phyloP scores from a whole-genome alignment of 2,888 invertebrate species.

The Yponomeuta evonymella region DNA sequence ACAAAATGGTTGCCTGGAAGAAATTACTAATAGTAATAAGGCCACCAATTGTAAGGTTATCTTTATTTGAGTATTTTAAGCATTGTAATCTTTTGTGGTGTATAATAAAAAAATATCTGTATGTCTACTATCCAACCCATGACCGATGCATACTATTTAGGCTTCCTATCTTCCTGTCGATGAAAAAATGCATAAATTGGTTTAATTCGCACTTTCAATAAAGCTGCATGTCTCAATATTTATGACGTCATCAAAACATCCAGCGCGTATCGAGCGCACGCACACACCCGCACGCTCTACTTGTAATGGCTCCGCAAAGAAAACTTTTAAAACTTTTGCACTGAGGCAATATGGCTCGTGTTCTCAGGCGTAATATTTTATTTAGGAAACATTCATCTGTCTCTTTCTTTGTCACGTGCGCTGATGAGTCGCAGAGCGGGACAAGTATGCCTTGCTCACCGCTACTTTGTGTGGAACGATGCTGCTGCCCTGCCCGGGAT shows the following conservation, averaged over 20 bases:
- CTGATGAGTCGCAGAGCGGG: conserved; percentile 37
- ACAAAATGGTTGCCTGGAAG: too few relatives aligned
- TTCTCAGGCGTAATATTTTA: conserved; percentile 75
- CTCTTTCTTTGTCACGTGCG: conserved; percentile 44
- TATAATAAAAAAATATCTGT: too few relatives aligned
- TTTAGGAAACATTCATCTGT: conserved; percentile 65
- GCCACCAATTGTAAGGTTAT: too few relatives aligned
- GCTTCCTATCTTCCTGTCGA: too few relatives aligned
- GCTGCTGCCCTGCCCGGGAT: conserved; percentile 71
- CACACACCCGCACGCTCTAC: conserved; percentile 54
- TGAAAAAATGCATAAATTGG: too few relatives aligned
- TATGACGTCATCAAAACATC: conserved; percentile 13
- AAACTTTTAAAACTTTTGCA: conserved; percentile 77
- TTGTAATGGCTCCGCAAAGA: conserved; percentile 77
- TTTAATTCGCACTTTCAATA: too few relatives aligned
- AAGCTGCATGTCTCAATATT: too few relatives aligned
- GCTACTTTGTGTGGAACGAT: conserved; percentile 37
- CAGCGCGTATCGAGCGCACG: conserved; percentile 62
- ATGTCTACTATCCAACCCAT: background rate
- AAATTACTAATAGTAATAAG: too few relatives aligned
- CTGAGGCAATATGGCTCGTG: conserved; percentile 77
- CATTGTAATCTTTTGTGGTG: too few relatives aligned
- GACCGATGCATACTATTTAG: too few relatives aligned
- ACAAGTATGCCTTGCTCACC: conserved; percentile 43
- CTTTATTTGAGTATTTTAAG: too few relatives aligned